These are phyloP conservation scores for Mormyrops attenuatus DNA, from an alignment of 2,797 vertebrate species.

Conservation along the genomic window DNA sequence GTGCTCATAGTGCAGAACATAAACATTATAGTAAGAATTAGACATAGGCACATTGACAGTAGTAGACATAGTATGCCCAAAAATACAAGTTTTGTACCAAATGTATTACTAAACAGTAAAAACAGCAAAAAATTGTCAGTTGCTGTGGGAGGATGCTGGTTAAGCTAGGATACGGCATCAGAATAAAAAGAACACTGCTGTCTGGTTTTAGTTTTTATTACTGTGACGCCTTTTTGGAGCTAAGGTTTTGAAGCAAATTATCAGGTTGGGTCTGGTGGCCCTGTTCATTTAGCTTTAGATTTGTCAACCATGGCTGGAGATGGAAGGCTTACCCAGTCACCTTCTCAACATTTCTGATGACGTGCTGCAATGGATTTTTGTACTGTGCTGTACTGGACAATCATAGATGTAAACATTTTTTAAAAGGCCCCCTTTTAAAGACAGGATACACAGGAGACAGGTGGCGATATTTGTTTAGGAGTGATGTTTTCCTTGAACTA, in stretches of 20 bases:
- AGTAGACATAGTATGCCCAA: background rate
- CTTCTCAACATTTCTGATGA: background rate
- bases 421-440: background rate
- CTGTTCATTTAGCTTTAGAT: background rate
- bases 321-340: background rate
- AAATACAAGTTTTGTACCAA: background rate
- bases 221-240: background rate
- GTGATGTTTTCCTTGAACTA: background rate
- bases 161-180: background rate
- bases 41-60: background rate
- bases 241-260: background rate
- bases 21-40: background rate
- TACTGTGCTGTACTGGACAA: background rate
- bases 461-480: background rate
- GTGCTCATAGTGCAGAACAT: background rate
- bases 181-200: background rate
- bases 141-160: background rate
- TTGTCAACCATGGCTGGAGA: background rate
- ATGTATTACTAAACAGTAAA: background rate
- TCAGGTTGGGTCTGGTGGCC: background rate
- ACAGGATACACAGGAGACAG: background rate
- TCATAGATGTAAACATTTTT: background rate
- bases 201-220: background rate
- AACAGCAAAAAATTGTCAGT: background rate
- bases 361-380: background rate